Evolutionary conservation across 2,888 invertebrate genomes (phyloP).

Genomic region (Bombylius discolor): DNA sequence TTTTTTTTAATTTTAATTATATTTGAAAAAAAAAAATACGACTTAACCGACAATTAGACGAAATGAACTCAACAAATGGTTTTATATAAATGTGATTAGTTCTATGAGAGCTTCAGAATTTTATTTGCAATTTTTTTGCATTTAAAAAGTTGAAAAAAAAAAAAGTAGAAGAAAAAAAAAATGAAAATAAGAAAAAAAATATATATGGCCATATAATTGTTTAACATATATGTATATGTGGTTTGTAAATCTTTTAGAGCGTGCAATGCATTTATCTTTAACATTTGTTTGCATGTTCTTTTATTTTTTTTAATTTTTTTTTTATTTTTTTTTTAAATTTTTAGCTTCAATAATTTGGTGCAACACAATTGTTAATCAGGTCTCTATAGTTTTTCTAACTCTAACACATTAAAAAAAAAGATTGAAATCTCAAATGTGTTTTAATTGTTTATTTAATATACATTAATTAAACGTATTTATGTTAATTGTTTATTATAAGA

Average conservation of each 20-base stretch:
- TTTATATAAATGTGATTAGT: conserved; percentile 9
- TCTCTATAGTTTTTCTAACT: conserved; percentile 1
- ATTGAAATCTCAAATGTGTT: too few relatives aligned
- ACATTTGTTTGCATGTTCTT: background rate
- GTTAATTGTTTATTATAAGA: too few relatives aligned
- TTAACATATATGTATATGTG: background rate
- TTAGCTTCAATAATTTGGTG: conserved; percentile 12
- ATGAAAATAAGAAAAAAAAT: too few relatives aligned
- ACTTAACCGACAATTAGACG: background rate
- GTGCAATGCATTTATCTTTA: conserved; percentile 10
- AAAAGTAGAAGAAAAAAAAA: background rate
- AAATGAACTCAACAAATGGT: conserved; percentile 1
- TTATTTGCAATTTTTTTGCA: conserved; percentile 5
- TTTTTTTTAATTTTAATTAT: background rate
- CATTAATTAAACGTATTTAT: too few relatives aligned
- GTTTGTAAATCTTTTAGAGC: conserved; percentile 12
- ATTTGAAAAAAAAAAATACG: background rate
- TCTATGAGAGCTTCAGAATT: conserved; percentile 4
- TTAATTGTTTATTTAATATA: too few relatives aligned
- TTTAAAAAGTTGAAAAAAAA: background rate
- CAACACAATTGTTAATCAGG: conserved; percentile 10
- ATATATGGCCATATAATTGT: too few relatives aligned
- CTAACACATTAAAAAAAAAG: too few relatives aligned
- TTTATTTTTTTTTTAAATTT: background rate
- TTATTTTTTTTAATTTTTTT: too few relatives aligned